phyloP scores from a whole-genome alignment of 2,113 vertebrate species.

The Neodon shergylaensis region DNA sequence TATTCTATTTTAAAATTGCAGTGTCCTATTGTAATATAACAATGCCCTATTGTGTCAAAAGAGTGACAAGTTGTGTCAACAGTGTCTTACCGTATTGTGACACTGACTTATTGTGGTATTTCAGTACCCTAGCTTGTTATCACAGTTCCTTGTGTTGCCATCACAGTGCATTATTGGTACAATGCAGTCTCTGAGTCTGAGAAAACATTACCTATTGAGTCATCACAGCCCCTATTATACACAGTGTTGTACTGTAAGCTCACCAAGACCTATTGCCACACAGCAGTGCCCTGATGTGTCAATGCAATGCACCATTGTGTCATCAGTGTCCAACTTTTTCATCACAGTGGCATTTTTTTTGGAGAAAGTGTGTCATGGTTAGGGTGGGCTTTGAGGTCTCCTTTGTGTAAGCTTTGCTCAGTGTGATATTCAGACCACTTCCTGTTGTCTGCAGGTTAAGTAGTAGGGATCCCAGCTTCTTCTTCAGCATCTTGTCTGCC shows the following conservation, averaged over 20 bases:
- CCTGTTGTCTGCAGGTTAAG: too few relatives aligned
- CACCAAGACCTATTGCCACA: not conserved
- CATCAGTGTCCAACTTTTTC: not conserved
- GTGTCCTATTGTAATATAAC: not conserved
- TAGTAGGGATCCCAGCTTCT: too few relatives aligned
- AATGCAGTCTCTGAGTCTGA: not conserved
- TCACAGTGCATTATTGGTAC: not conserved
- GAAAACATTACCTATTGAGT: not conserved
- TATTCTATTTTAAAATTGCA: too few relatives aligned
- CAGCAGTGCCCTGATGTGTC: not conserved
- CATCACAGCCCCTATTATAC: not conserved
- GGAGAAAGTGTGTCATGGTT: too few relatives aligned
- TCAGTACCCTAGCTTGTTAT: not conserved
- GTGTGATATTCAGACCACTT: too few relatives aligned
- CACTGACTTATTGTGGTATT: not conserved
- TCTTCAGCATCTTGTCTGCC: too few relatives aligned
- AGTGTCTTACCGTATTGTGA: not conserved
- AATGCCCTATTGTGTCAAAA: not conserved
- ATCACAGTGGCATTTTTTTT: not conserved
- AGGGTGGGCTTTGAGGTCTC: too few relatives aligned
- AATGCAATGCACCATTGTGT: not conserved
- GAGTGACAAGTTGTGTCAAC: too few relatives aligned
- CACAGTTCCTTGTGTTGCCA: not conserved
- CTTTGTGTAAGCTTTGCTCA: too few relatives aligned
- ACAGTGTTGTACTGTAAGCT: not conserved